phyloP scores from a whole-genome alignment of 2,113 vertebrate genomes.

The Balaeniceps rex region DNA sequence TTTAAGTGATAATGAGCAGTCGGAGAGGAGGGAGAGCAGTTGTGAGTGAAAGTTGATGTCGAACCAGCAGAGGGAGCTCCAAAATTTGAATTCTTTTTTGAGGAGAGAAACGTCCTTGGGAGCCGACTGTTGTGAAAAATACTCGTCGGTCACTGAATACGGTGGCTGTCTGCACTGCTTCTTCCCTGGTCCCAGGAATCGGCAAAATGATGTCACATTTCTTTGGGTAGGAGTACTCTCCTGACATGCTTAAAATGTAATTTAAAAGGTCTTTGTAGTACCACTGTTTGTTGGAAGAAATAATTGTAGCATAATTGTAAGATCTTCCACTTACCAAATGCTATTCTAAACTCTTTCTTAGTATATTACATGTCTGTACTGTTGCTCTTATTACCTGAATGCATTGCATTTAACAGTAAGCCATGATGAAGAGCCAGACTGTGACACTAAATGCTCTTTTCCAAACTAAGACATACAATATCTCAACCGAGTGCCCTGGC shows the following conservation, averaged over 20 bases:
- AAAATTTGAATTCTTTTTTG: background rate
- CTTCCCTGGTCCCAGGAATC: background rate
- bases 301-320: background rate
- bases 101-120: background rate
- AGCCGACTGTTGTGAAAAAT: accelerated
- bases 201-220: background rate
- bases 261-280: background rate
- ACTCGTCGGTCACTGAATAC: accelerated
- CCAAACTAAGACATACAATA: background rate
- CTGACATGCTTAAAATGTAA: background rate
- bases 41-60: background rate
- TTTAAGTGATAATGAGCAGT: background rate
- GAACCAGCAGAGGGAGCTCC: slow-evolving; percentile 59
- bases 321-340: background rate
- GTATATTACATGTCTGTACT: background rate
- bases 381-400: background rate
- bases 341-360: background rate
- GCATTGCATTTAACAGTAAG: background rate
- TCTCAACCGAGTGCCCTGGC: background rate
- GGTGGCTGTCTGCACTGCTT: background rate
- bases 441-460: background rate
- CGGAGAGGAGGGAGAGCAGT: background rate
- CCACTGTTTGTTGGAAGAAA: background rate
- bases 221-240: background rate
- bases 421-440: background rate